Evolutionary conservation across 2,888 invertebrate genomes (phyloP).

Genomic region (Hanleya hanleyi): DNA sequence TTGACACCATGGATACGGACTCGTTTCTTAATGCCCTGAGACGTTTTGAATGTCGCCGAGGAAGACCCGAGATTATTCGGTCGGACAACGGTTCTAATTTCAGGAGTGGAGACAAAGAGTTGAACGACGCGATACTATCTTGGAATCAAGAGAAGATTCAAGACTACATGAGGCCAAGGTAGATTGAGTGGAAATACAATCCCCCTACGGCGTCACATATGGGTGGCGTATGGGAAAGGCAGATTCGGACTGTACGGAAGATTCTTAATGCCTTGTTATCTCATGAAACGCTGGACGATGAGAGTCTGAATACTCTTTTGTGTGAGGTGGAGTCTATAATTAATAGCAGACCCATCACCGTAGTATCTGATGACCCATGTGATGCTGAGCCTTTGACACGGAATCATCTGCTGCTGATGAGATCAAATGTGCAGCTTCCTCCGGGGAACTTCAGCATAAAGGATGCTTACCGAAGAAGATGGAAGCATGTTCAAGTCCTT

Average conservation of each 20-base stretch:
- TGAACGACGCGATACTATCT: neutral
- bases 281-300: neutral
- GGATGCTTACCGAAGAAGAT: conserved; percentile 5
- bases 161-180: neutral
- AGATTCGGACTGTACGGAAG: neutral
- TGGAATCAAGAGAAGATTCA: neutral
- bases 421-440: conserved; percentile 2
- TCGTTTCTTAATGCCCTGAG: conserved; percentile 14
- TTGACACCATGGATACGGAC: conserved; percentile 32
- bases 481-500: conserved; percentile 16
- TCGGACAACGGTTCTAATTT: conserved; percentile 43
- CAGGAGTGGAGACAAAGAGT: conserved; percentile 26
- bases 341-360: neutral
- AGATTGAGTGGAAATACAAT: neutral
- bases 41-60: conserved; percentile 11
- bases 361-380: neutral
- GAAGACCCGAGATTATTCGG: conserved; percentile 23
- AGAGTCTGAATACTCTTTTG: neutral
- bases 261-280: neutral
- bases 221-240: neutral
- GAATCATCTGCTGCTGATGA: conserved; percentile 42
- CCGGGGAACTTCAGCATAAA: neutral
- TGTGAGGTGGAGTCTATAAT: neutral
- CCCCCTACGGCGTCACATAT: conserved; percentile 1
- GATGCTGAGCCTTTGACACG: conserved; percentile 42